phyloP scores from a whole-genome alignment of 2,113 vertebrate genomes.

The Limanda limanda region DNA sequence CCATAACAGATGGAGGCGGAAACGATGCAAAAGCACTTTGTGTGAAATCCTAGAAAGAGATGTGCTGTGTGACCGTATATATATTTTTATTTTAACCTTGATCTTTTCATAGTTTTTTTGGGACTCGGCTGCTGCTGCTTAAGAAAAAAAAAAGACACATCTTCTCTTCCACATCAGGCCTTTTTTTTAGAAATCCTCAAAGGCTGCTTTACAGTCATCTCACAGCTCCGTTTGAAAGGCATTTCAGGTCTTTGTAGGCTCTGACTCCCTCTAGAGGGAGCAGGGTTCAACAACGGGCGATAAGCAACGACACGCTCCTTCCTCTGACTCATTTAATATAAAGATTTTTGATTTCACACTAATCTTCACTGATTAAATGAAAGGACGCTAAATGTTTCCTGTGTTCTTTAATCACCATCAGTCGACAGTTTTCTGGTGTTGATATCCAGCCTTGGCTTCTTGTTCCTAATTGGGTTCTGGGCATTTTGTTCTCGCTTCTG shows the following conservation, averaged over 20 bases:
- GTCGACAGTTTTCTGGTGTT: neutral
- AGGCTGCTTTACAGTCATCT: conserved; percentile 21
- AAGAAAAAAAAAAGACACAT: neutral
- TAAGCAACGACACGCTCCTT: neutral
- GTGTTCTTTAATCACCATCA: conserved; percentile 12
- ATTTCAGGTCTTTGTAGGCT: conserved; percentile 46
- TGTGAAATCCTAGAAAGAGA: conserved; percentile 21
- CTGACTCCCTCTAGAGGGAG: conserved; percentile 73
- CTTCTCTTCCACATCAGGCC: neutral
- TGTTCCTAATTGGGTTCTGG: neutral
- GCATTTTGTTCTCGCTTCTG: neutral
- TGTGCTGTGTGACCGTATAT: neutral
- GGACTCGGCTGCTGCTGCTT: neutral
- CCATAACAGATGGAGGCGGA: conserved; percentile 35
- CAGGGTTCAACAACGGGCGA: conserved; percentile 3
- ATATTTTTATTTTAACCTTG: neutral
- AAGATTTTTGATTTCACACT: neutral
- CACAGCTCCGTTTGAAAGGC: neutral
- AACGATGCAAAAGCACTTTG: conserved; percentile 10
- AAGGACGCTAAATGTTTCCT: neutral
- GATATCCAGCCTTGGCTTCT: neutral
- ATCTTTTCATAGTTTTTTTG: conserved; percentile 18
- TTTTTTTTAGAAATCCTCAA: conserved; percentile 3
- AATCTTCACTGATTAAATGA: neutral
- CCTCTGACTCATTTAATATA: neutral